Evolutionary conservation across 2,113 vertebrate genomes (phyloP).

Genomic region (Columba janthina): DNA sequence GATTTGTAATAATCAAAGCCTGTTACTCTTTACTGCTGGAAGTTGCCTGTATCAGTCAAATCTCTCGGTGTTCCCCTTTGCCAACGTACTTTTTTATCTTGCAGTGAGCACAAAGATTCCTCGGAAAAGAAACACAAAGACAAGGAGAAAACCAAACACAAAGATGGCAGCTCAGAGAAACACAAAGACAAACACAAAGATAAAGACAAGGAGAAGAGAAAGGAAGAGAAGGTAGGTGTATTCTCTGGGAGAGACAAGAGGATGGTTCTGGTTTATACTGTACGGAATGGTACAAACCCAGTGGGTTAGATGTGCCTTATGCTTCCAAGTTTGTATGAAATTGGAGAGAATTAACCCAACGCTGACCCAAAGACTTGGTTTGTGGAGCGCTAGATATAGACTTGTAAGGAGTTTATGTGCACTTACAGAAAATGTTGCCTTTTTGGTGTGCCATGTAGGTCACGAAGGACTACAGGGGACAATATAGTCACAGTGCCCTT

Average conservation of each 20-base stretch:
- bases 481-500: background rate
- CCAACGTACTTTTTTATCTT: slow-evolving; percentile 56
- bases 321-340: background rate
- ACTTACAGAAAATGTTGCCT: background rate
- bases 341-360: background rate
- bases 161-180: slow-evolving; percentile 89
- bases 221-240: slow-evolving; percentile 87
- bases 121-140: slow-evolving; percentile 96
- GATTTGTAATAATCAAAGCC: background rate
- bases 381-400: background rate
- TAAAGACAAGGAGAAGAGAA: slow-evolving; percentile 92
- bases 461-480: background rate
- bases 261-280: background rate
- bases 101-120: slow-evolving; percentile 93
- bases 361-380: background rate
- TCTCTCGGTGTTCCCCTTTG: background rate
- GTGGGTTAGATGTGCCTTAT: background rate
- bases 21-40: background rate
- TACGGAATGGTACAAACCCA: background rate
- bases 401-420: background rate
- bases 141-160: slow-evolving; percentile 89
- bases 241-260: background rate
- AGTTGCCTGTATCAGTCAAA: background rate
- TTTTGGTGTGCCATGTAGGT: background rate
- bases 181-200: slow-evolving; percentile 88